These are phyloP conservation scores for Drosophila truncata DNA, from an alignment of 1,140 invertebrate genomes.

Conservation along the genomic window DNA sequence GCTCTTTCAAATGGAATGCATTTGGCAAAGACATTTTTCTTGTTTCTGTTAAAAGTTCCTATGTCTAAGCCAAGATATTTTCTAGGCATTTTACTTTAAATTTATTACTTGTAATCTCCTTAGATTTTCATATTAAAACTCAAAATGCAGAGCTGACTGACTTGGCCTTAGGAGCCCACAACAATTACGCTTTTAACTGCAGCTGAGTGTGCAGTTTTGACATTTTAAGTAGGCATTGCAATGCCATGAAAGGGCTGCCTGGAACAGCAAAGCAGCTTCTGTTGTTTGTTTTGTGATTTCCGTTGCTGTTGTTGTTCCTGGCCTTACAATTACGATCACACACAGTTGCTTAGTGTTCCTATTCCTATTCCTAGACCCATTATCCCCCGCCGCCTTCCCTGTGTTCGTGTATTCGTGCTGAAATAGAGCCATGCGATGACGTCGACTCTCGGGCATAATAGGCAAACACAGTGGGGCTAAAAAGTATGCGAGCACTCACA, in stretches of 20 bases:
- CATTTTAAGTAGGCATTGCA: conserved; percentile 60
- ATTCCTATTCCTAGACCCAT: conserved; percentile 20
- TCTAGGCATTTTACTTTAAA: conserved; percentile 21
- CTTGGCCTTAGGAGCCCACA: conserved; percentile 16
- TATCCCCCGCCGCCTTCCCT: background rate
- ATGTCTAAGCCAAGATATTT: background rate
- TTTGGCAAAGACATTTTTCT: conserved; percentile 29
- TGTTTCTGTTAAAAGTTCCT: conserved; percentile 12
- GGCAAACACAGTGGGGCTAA: conserved; percentile 58
- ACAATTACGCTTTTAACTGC: conserved; percentile 43
- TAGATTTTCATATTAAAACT: conserved; percentile 27
- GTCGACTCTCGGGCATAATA: conserved; percentile 57
- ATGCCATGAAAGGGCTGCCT: conserved; percentile 42
- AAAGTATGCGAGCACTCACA: conserved; percentile 59
- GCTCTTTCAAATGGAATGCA: conserved; percentile 19
- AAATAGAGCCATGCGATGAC: conserved; percentile 71
- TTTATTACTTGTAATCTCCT: conserved; percentile 30
- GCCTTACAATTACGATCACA: conserved; percentile 69
- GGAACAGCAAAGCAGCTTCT: conserved; percentile 35
- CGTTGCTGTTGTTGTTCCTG: conserved; percentile 41
- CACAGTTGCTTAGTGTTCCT: conserved; percentile 46
- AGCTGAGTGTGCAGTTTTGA: conserved; percentile 68
- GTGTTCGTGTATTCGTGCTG: conserved; percentile 46
- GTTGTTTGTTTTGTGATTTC: conserved; percentile 57
- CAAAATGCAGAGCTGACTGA: conserved; percentile 13